phyloP scores from a whole-genome alignment of 2,113 vertebrate species.

The Struthio camelus region DNA sequence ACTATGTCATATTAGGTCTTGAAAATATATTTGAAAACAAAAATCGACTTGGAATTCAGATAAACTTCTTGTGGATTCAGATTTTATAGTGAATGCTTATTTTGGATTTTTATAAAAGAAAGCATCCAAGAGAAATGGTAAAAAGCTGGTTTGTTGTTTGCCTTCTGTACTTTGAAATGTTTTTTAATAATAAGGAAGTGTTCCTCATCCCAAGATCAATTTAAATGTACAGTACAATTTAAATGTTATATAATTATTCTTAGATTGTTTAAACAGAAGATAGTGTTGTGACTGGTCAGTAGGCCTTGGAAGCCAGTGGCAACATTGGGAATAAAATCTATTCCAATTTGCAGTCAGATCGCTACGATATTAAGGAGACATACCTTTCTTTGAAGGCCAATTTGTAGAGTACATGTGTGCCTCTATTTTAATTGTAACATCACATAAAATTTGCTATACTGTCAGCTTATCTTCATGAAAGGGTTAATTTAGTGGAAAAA shows the following conservation, averaged over 20 bases:
- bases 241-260: not conserved
- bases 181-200: not conserved
- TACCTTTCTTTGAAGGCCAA: not conserved
- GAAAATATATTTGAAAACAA: not conserved
- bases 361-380: not conserved
- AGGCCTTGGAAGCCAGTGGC: not conserved
- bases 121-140: not conserved
- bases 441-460: not conserved
- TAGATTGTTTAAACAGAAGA: not conserved
- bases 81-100: not conserved
- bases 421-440: not conserved
- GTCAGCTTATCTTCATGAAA: not conserved
- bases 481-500: conserved; percentile 18
- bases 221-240: not conserved
- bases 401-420: not conserved
- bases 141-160: not conserved
- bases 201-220: not conserved
- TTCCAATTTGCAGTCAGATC: not conserved
- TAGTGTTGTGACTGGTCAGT: not conserved
- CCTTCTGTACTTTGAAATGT: not conserved
- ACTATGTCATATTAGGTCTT: not conserved
- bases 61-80: not conserved
- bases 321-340: not conserved
- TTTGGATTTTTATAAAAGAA: not conserved
- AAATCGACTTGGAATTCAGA: not conserved